Evolutionary conservation across 2,797 vertebrate species (phyloP).

Genomic region (Notamacropus eugenii): DNA sequence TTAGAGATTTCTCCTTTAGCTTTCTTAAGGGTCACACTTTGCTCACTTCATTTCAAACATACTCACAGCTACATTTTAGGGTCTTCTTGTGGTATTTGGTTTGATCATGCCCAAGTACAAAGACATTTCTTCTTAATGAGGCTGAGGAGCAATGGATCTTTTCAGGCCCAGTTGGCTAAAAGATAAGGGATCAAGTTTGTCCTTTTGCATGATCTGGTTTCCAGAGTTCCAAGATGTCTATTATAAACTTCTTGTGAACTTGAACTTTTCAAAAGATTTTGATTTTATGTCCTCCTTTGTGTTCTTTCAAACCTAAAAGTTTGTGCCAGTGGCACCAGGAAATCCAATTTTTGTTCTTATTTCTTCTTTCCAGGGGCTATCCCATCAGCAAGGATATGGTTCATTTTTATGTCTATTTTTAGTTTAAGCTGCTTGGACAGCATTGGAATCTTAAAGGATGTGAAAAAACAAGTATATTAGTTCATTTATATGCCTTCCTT

Average conservation of each 20-base stretch:
- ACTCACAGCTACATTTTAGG: slow-evolving; percentile 60
- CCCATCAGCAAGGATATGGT: slow-evolving; percentile 70
- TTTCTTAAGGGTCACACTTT: slow-evolving; percentile 70
- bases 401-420: slow-evolving; percentile 68
- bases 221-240: slow-evolving; percentile 75
- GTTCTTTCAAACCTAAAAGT: slow-evolving; percentile 65
- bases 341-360: slow-evolving; percentile 62
- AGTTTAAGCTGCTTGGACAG: slow-evolving; percentile 64
- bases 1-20: slow-evolving; percentile 61
- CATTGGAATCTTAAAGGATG: slow-evolving; percentile 56
- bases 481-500: neutral
- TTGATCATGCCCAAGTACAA: slow-evolving; percentile 70
- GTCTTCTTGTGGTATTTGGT: slow-evolving; percentile 56
- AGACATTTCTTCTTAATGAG: slow-evolving; percentile 67
- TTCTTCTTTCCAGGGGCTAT: slow-evolving; percentile 67
- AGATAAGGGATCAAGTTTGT: slow-evolving; percentile 72
- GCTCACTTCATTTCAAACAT: slow-evolving; percentile 66
- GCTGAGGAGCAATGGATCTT: slow-evolving; percentile 63
- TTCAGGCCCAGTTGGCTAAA: slow-evolving; percentile 68
- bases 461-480: neutral
- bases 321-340: slow-evolving; percentile 67
- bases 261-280: slow-evolving; percentile 60
- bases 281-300: slow-evolving; percentile 62
- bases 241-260: slow-evolving; percentile 57
- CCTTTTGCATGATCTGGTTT: slow-evolving; percentile 71